Evolutionary conservation across 1,140 invertebrate species (phyloP).

Genomic region (Eufriesea mexicana): DNA sequence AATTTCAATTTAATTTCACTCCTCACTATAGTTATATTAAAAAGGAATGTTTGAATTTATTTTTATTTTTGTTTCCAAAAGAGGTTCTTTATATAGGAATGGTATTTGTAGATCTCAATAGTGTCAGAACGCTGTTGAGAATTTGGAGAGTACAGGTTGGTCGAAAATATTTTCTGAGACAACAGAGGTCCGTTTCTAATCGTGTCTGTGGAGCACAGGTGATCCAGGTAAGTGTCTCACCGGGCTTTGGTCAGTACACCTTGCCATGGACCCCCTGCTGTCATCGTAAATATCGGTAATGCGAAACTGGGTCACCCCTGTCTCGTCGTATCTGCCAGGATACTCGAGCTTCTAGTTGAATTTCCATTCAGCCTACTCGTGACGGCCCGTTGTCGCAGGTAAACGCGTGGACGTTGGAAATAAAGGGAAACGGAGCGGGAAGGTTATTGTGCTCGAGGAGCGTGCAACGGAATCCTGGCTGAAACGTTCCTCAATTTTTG

Average conservation of each 20-base stretch:
- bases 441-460: neutral
- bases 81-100: neutral
- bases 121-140: neutral
- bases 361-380: slow-evolving; percentile 3
- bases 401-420: neutral
- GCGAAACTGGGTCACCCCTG: slow-evolving; percentile 66
- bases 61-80: neutral
- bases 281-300: slow-evolving; percentile 64
- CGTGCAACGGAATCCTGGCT: too few relatives aligned
- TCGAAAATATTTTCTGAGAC: neutral
- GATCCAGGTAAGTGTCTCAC: slow-evolving; percentile 24
- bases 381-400: neutral
- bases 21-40: too few relatives aligned
- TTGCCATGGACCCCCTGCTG: slow-evolving; percentile 16
- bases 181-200: neutral
- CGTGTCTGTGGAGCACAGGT: slow-evolving; percentile 6
- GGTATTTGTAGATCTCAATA: too few relatives aligned
- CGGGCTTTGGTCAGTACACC: neutral
- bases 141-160: too few relatives aligned
- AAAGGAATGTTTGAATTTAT: neutral
- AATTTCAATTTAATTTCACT: too few relatives aligned
- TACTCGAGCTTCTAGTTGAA: neutral
- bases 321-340: neutral
- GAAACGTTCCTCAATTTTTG: too few relatives aligned
- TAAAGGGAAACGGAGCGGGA: neutral